Evolutionary conservation across 2,888 invertebrate species (phyloP), one percentile per base, ranked within the genome.

Genomic region (Archips crataeganus): DNA sequence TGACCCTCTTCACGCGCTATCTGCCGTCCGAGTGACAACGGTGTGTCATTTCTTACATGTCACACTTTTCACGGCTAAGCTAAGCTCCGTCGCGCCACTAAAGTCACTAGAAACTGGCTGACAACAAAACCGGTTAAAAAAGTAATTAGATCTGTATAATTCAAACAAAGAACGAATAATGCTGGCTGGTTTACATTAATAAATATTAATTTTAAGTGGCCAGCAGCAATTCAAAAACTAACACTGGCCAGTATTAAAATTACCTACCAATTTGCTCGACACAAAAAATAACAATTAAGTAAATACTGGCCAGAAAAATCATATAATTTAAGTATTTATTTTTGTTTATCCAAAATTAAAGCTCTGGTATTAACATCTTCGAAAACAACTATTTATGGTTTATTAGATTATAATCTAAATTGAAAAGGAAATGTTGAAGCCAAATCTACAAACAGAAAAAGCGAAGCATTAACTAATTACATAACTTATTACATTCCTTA

Each of bases 21-120:
- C 74, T 74, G 68, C 65, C 36, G 74, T 65, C 70, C 70, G 71
- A 70, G 74, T 74, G 74, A 74, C 69, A 73, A 69, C 77, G 76
- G 76, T 75, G 77, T 79, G 79, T 80, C 81, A 80, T 80, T 80
- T 81, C 77, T 75, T 70, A 77, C 74, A 77, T 81, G 79, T 79
- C 78, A 77, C 78, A 75, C 72, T 77, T 76, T 77, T 74, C 71
- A 65, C 71, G 74, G 72, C 70, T 77, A 71, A 72, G 72, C 70
- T 77, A 71, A 72, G 68, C 75, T 62, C 70, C 42, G 61, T 73
- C 70, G 51, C 69, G 68, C 39, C 73, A 65, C 64, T 49, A 62
- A 39, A 73, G 69, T 60, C 60, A 68, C 39, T 66, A 59, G 32
- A 51, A 42, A 59, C 63, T 67, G 45, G 61, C 54, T 59, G 59